Conservation (phyloP, 2,888 invertebrate genomes). For the Dasypolia templi region DNA sequence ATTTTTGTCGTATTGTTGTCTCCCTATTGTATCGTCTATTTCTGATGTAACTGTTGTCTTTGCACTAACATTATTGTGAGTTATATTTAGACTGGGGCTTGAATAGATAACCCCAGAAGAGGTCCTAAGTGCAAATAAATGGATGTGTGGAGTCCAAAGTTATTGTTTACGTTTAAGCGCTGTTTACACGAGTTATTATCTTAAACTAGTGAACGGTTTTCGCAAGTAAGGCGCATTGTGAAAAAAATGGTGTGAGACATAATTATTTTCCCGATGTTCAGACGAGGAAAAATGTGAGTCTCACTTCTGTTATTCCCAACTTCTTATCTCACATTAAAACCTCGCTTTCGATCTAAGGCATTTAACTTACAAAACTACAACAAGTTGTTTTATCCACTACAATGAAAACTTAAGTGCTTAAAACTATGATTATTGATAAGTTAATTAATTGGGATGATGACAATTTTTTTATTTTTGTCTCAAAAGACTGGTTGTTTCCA, state of each 20-base stretch:
- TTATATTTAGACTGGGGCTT: conserved; percentile 31
- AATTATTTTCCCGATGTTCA: not conserved
- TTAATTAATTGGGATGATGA: too few relatives aligned
- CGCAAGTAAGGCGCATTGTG: not conserved
- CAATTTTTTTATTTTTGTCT: too few relatives aligned
- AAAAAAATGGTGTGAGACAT: not conserved
- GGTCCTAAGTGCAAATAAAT: conserved; percentile 33
- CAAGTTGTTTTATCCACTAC: not conserved
- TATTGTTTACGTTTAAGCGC: conserved; percentile 3
- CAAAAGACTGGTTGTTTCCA: too few relatives aligned
- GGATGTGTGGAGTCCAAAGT: conserved; percentile 19
- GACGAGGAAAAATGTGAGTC: not conserved
- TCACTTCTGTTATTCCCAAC: too few relatives aligned
- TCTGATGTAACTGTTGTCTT: conserved; percentile 13
- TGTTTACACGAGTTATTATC: not conserved
- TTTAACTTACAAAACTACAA: not conserved
- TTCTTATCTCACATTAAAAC: not conserved
- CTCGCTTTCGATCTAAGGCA: not conserved
- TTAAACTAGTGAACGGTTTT: not conserved
- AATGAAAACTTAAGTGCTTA: not conserved
- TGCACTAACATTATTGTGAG: conserved; percentile 26
- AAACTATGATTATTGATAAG: not conserved
- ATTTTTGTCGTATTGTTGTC: too few relatives aligned
- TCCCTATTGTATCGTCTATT: not conserved
- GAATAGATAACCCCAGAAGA: conserved; percentile 44